Percentiles rank a stretch among this genome's conserved stretches.
These are phyloP conservation scores for Lithodes maja DNA, from an alignment of 2,888 invertebrate species.

Conservation along the genomic window DNA sequence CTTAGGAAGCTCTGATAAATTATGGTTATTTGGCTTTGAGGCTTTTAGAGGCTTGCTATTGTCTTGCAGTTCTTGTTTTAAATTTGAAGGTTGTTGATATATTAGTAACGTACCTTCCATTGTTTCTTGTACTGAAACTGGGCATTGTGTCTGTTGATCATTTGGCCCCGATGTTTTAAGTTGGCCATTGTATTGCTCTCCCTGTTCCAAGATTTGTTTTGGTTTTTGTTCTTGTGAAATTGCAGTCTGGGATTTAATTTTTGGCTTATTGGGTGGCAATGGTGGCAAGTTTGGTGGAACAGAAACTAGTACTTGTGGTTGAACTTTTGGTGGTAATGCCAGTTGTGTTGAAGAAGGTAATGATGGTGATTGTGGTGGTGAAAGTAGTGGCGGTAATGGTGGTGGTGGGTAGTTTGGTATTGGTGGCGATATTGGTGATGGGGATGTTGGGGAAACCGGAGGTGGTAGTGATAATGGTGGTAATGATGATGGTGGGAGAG, in stretches of 20 bases:
- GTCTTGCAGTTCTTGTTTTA: not conserved
- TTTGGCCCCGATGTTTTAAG: not conserved
- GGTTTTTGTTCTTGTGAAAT: not conserved
- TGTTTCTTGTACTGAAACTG: no score
- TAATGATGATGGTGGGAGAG: not conserved
- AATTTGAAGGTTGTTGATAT: not conserved
- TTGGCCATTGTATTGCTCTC: not conserved
- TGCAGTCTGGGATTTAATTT: not conserved
- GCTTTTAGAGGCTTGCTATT: no score
- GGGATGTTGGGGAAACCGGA: not conserved
- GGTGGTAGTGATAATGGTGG: constrained; percentile 13
- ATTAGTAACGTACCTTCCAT: not conserved
- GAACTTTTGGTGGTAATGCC: constrained; percentile 25
- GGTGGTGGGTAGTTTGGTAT: not conserved
- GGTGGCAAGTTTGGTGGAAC: constrained; percentile 30
- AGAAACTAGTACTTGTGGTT: constrained; percentile 22
- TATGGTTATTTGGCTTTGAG: no score
- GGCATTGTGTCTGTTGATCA: no score
- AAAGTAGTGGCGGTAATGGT: not conserved
- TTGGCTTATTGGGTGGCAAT: not conserved
- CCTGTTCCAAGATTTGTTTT: not conserved
- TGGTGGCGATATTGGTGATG: not conserved
- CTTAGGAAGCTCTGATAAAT: no score
- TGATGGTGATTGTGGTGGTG: no score
- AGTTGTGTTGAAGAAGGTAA: not conserved